Evolutionary conservation across 2,113 vertebrate genomes (phyloP), one percentile per base, ranked within the genome.

Genomic region (Hemiscyllium ocellatum): DNA sequence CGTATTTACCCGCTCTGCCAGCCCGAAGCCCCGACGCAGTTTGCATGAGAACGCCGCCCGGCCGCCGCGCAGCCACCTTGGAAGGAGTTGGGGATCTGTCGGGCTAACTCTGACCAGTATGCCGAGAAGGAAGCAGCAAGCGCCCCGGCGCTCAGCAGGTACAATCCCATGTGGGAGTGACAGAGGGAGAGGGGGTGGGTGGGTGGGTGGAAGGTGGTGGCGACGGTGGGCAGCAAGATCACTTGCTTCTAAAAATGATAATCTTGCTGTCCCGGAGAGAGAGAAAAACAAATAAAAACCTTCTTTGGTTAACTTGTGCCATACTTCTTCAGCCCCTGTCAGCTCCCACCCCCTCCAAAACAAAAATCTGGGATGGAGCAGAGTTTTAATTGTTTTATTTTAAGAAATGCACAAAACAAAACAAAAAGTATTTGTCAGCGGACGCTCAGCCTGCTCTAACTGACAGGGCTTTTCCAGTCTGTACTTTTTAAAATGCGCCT

Each of bases 101-200:
- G 93, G 68, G 93, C 93, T 42, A 70, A 94, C 66, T 93, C 90
- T 42, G 93, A 97, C 97, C 95, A 98, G 97, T 98, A 99, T 99
- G 99, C 99, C 99, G 98, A 98, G 99, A 98, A 99, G 99, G 98
- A 99, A 99, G 98, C 99, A 99, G 98, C 98, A 99, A 97, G 99
- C 98, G 98, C 99, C 99, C 96, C 98, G 99, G 98, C 99, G 98
- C 98, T 98, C 98, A 97, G 97, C 98, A 99, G 99, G 99, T 99
- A 99, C 97, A 96, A 97, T 96, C 19, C 65, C 42, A 26, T 3
- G n/a, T 47, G 61, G n/a, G 52, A 33, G 52, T 1, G 89, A 26
- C 26, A 20, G 80, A 20, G 80, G 24, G 66, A 6, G 1, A 33
- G 4, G 17, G 90, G 1, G 91, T 8, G 91, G 12, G 42, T 47